Base-by-base conservation (phyloP, 2,113 vertebrate genomes). In the Ophiodon elongatus region DNA sequence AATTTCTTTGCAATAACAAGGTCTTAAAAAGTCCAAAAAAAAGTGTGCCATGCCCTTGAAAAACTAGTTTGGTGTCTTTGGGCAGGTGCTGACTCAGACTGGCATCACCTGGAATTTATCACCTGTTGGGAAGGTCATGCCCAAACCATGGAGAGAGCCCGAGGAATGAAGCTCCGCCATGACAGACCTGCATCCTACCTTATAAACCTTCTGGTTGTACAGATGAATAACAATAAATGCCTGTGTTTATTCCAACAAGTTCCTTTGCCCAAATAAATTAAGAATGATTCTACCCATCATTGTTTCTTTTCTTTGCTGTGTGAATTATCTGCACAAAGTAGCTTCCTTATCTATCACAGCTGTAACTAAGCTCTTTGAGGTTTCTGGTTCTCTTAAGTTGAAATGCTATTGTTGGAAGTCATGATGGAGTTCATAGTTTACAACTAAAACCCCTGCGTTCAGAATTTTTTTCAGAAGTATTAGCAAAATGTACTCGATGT, bases 21-120 rank as follows among this genome's bases (percentile, higher is more conserved):
- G 10, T 64, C 4, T 41, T 23, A 10, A 25, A 31, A 13, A 4
- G 7, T 68, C 15, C 4, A 2, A 57, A 21, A 2, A 17, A 52
- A 14, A 8, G 6, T 14, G 6, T 14, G 6, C 7, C 1, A 23
- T n/a, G 25, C 25, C 2, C 2, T 31, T 59, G 2, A 56, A 45
- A 29, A 39, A 41, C 3, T 1, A 21, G 4, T 71, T 21, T 75
- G 1, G 3, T 69, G 4, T 69, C 50, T 76, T 29, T 57, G 10
- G 93, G 9, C 94, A 99, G 98, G 96, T 96, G 59, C 0, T 94
- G 15, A 98, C 97, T 83, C 89, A 94, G 35, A 93, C 95, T 31
- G 96, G 97, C 17, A 92, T 99, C 2, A 84, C 87, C 56, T 99
- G 98, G 98, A 98, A 98, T 88, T 3, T 97, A 67, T 99, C 98